Conservation (phyloP, 2,113 vertebrate genomes). For the Peromyscus leucopus region DNA sequence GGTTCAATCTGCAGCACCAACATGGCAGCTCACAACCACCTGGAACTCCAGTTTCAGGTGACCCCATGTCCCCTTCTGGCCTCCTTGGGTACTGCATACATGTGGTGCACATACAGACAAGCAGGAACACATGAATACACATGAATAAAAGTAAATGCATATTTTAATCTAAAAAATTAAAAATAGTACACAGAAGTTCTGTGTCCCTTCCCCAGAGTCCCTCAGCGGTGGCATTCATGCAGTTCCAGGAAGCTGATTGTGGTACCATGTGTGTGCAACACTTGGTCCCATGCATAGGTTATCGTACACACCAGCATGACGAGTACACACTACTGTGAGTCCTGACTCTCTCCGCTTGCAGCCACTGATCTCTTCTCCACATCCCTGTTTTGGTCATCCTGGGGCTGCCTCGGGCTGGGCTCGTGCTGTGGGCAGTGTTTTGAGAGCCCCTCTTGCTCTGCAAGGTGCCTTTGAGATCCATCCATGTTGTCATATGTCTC, state of each 20-base stretch:
- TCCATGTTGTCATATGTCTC: not conserved
- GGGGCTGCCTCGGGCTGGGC: not conserved
- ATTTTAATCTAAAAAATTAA: not conserved
- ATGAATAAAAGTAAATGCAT: not conserved
- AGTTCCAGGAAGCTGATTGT: not conserved
- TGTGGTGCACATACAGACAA: not conserved
- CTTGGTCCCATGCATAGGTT: not conserved
- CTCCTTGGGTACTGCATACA: not conserved
- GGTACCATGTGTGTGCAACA: not conserved
- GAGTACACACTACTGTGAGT: not conserved
- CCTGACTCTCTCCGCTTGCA: not conserved
- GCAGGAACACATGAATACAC: not conserved
- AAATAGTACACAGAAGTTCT: not conserved
- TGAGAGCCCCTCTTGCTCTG: not conserved
- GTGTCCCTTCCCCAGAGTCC: no score
- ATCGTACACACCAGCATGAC: no score
- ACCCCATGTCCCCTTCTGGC: not conserved
- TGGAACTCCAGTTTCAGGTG: not conserved
- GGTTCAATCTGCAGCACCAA: not conserved
- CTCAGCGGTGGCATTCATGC: not conserved
- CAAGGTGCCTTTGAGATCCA: not conserved
- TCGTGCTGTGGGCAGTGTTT: no score
- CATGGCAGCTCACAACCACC: not conserved
- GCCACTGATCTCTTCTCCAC: not conserved
- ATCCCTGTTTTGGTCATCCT: not conserved